Evolutionary conservation across 2,113 vertebrate genomes (phyloP).

Genomic region (Eurystomus gularis): DNA sequence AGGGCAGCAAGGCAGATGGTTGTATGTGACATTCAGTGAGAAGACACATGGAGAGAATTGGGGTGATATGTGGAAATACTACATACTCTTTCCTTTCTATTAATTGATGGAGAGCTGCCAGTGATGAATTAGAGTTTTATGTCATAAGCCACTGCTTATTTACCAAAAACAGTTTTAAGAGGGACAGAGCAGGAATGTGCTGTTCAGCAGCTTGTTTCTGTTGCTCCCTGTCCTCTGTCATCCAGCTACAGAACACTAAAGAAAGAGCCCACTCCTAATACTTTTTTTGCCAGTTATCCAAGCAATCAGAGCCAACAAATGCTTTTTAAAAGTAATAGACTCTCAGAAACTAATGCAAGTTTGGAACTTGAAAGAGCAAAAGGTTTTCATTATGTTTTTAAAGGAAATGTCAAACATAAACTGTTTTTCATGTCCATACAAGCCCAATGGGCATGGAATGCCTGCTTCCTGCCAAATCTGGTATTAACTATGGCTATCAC

Average conservation of each 20-base stretch:
- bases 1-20: no score
- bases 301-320: not conserved
- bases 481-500: constrained; percentile 20
- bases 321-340: not conserved
- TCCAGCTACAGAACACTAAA: not conserved
- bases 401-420: constrained; percentile 28
- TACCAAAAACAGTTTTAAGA: not conserved
- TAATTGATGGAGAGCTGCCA: not conserved
- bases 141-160: not conserved
- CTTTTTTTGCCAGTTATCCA: not conserved
- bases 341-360: not conserved
- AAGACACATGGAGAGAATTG: not conserved
- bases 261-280: not conserved
- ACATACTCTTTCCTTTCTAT: not conserved
- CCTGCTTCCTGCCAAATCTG: constrained; percentile 18
- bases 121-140: not conserved
- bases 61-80: not conserved
- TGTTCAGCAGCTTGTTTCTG: not conserved
- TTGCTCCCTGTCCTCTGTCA: not conserved
- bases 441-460: not conserved
- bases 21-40: not conserved
- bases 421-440: constrained; percentile 23
- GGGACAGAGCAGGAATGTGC: not conserved
- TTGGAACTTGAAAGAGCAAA: not conserved
- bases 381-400: constrained; percentile 36